Percentiles rank a stretch among this genome's conserved stretches.
Evolutionary conservation across 1,140 invertebrate genomes (phyloP).

Genomic region (Plectus sambesii): DNA sequence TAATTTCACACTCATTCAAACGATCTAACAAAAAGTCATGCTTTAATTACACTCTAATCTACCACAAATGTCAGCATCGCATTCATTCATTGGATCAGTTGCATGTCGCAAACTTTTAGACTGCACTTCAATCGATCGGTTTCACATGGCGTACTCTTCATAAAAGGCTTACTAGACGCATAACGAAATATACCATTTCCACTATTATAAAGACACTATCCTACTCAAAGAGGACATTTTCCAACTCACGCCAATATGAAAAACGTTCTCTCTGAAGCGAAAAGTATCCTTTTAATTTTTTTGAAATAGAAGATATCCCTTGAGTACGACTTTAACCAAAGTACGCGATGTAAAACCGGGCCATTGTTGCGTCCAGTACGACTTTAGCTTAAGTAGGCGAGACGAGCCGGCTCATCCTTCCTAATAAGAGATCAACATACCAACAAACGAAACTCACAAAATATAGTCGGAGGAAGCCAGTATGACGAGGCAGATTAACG

Average conservation of each 20-base stretch:
- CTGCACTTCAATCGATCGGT: no score
- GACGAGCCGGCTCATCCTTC: slow-evolving; percentile 9
- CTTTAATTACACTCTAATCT: slow-evolving; percentile 8
- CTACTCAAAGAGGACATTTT: no score
- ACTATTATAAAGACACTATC: no score
- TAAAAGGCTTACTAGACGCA: no score
- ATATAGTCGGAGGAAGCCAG: slow-evolving; percentile 27
- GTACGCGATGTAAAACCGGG: no score
- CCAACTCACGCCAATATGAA: no score
- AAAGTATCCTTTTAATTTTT: slow-evolving; percentile 7
- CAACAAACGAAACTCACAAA: slow-evolving; percentile 22
- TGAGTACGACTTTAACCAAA: slow-evolving; percentile 2
- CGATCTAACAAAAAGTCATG: slow-evolving; percentile 4
- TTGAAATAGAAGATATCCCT: slow-evolving; percentile 1
- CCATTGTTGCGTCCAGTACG: slow-evolving; percentile 5
- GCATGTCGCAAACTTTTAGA: neutral
- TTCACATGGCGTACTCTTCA: no score
- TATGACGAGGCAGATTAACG: slow-evolving; percentile 22
- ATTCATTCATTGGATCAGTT: no score
- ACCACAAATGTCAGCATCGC: slow-evolving; percentile 9
- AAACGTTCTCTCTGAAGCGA: no score
- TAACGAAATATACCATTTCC: no score
- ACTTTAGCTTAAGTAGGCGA: no score
- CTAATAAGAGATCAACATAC: slow-evolving; percentile 15
- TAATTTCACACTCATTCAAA: slow-evolving; percentile 1